Conservation (phyloP, 2,797 vertebrate species). For the Micrastur ruficollis region DNA sequence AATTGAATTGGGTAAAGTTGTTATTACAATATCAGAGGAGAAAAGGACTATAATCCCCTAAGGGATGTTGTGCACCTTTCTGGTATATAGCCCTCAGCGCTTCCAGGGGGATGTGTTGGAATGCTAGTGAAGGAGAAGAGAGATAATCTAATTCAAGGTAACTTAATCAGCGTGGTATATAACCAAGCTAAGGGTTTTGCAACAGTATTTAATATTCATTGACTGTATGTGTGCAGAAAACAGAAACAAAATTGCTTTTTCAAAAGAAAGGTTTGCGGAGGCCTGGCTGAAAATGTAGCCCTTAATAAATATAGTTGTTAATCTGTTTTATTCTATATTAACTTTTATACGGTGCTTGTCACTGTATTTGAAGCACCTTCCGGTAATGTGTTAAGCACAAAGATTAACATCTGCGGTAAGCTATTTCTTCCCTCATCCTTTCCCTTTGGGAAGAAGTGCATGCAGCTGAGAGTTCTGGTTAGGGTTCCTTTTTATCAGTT, state of each 20-base stretch:
- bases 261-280: not conserved
- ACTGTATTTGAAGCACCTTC: not conserved
- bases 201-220: constrained; percentile 36
- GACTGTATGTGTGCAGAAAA: not conserved
- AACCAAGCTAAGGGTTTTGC: not conserved
- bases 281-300: not conserved
- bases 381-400: not conserved
- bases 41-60: not conserved
- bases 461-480: not conserved
- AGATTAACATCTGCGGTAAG: constrained; percentile 7
- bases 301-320: constrained; percentile 5
- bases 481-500: not conserved
- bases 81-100: not conserved
- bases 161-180: not conserved
- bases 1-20: not conserved
- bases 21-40: not conserved
- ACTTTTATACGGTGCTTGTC: not conserved
- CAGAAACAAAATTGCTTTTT: constrained; percentile 9
- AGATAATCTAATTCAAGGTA: constrained; percentile 2
- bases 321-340: constrained; percentile 2
- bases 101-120: not conserved
- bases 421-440: not conserved
- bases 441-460: not conserved
- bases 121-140: not conserved
- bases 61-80: not conserved